Percentiles rank a stretch among this genome's conserved stretches.
phyloP scores from a whole-genome alignment of 2,113 vertebrate species.

The Leucosticte australis region DNA sequence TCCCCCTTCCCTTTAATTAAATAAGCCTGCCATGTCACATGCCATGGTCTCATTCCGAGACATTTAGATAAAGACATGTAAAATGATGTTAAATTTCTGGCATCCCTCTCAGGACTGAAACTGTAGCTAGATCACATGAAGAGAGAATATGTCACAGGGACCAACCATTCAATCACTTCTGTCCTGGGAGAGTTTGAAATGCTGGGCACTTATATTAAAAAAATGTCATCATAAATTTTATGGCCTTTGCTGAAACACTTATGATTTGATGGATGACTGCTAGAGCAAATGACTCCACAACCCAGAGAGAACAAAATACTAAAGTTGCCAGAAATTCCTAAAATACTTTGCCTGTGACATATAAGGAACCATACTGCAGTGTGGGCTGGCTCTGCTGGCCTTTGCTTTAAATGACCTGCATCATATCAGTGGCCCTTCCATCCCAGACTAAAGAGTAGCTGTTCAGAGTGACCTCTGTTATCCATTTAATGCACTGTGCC shows the following conservation, averaged over 20 bases:
- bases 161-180: neutral
- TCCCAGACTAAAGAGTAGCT: neutral
- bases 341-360: neutral
- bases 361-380: neutral
- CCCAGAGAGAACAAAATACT: neutral
- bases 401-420: neutral
- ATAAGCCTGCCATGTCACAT: neutral
- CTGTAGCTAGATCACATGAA: neutral
- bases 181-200: neutral
- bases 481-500: neutral
- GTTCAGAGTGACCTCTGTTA: neutral
- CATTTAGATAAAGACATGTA: neutral
- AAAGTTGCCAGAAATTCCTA: neutral
- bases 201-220: neutral
- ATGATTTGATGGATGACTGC: neutral
- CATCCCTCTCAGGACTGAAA: neutral
- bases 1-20: neutral
- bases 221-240: neutral
- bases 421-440: neutral
- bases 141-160: neutral
- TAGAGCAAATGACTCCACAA: neutral
- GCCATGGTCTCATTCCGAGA: neutral
- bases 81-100: neutral
- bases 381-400: neutral
- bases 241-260: neutral